Conservation (phyloP, 2,113 vertebrate genomes). For the Hiodon alosoides region DNA sequence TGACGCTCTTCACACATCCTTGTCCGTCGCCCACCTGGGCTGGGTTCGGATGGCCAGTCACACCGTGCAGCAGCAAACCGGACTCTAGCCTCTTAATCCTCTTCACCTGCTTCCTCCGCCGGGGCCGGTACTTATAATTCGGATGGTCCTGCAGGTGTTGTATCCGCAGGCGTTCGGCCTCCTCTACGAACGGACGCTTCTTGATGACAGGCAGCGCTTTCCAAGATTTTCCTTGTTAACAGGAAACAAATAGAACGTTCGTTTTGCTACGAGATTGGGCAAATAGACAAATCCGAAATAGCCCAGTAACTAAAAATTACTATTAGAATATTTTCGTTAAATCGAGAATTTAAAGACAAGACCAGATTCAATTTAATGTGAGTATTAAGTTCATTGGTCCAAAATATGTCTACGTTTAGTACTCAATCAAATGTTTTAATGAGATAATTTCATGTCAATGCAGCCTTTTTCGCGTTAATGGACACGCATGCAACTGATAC, state of each 20-base stretch:
- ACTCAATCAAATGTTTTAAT: too few species aligned
- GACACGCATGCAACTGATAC: too few species aligned
- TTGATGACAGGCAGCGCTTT: conserved; percentile 82
- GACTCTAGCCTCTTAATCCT: conserved; percentile 85
- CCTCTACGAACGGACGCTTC: conserved; percentile 93
- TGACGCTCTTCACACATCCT: conserved; percentile 60
- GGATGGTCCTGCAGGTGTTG: conserved; percentile 98
- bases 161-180: conserved; percentile 88
- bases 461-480: too few species aligned
- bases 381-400: too few species aligned
- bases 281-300: too few species aligned
- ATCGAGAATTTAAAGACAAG: too few species aligned
- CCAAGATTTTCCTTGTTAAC: conserved; percentile 83
- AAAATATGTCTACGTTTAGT: too few species aligned
- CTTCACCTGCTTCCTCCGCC: conserved; percentile 93
- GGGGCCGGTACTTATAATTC: conserved; percentile 94
- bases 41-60: conserved; percentile 55
- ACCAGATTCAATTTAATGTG: too few species aligned
- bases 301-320: too few species aligned
- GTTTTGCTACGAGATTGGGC: too few species aligned
- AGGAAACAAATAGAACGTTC: conserved; percentile 1
- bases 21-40: conserved; percentile 53
- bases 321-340: too few species aligned
- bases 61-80: conserved; percentile 69
- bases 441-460: too few species aligned